Base-by-base conservation (phyloP, 2,888 invertebrate species). In the Macropis europaea region DNA sequence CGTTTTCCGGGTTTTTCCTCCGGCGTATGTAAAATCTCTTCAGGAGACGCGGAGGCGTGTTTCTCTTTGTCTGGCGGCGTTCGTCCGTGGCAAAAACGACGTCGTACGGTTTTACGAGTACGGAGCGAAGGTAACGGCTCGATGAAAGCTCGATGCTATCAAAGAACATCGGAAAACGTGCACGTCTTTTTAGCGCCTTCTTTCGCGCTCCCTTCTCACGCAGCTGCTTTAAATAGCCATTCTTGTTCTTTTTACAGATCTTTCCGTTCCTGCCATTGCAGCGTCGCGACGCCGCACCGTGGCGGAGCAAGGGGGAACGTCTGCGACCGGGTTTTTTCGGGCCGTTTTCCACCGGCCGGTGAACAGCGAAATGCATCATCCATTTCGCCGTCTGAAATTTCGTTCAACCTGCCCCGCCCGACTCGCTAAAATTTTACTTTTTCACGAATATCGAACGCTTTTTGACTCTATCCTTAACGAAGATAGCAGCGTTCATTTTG, bases 101-200 rank as follows among this genome's bases (percentile, higher is more conserved):
- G 22, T 76, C 60, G 52, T 64, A 48, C 28, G 45, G 26, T 76
- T 66, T 61, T 43, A 60, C 42, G 69, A 50, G 40, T 11, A 42
- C 9, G 24, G 22, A 38, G 43, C 24, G 7, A 32, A 9, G 38
- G 45, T 34, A 52, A 43, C 40, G 42, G 15, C 7, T 36, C 53
- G 62, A 62, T 30, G 48, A 52, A 57, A 54, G 50, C 48, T 66
- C 66, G 66, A 59, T 64, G 24, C 19, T 17, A 30, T 48, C 50
- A n/a, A 50, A 42, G 50, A 56, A 38, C 52, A 42, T 60, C 15
- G 42, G 15, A 15, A 34, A 47, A 17, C 19, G 17, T 36, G n/a
- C 17, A 34, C n/a, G 47, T 57, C 45, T 53, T 45, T 50, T 43
- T 38, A 40, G 43, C 54, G 34, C 42, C 43, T 34, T 50, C 28